Conservation (phyloP, 2,888 invertebrate genomes). For the Molorchus minor region DNA sequence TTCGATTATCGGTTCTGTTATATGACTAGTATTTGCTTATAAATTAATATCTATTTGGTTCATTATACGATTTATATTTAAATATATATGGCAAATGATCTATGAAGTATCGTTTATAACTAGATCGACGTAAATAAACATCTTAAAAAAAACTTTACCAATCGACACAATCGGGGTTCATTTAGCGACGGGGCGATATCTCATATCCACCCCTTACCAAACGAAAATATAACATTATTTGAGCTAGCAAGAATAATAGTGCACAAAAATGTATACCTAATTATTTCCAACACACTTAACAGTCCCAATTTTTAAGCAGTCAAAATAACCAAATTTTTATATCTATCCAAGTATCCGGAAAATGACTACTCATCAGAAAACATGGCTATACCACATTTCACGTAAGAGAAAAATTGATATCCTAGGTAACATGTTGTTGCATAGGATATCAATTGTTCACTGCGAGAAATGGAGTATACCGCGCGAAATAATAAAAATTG, state of each 20-base stretch:
- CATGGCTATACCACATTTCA: no score
- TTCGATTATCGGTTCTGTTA: slow-evolving; percentile 44
- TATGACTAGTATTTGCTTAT: slow-evolving; percentile 53
- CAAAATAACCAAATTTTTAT: no score
- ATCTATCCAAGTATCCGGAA: no score
- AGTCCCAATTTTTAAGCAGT: no score
- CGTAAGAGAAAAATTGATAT: no score
- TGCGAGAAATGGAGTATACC: no score
- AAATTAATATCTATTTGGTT: slow-evolving; percentile 58
- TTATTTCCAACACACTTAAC: no score
- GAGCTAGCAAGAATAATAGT: slow-evolving; percentile 31
- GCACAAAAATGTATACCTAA: no score
- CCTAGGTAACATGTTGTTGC: no score
- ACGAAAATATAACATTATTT: slow-evolving; percentile 31
- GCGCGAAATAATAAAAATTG: no score
- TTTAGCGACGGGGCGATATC: slow-evolving; percentile 11
- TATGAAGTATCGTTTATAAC: slow-evolving; percentile 31
- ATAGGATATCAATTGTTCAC: no score
- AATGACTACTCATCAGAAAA: no score
- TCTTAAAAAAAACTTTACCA: slow-evolving; percentile 24
- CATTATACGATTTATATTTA: slow-evolving; percentile 45
- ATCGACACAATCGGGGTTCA: slow-evolving; percentile 53
- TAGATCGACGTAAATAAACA: slow-evolving; percentile 24
- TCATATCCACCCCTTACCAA: slow-evolving; percentile 11
- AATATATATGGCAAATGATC: slow-evolving; percentile 42